A percentile compares a stretch with the other conserved stretches of the same genome.
These are phyloP conservation scores for Austrolebias charrua DNA, from an alignment of 2,797 vertebrate genomes.

Conservation along the genomic window DNA sequence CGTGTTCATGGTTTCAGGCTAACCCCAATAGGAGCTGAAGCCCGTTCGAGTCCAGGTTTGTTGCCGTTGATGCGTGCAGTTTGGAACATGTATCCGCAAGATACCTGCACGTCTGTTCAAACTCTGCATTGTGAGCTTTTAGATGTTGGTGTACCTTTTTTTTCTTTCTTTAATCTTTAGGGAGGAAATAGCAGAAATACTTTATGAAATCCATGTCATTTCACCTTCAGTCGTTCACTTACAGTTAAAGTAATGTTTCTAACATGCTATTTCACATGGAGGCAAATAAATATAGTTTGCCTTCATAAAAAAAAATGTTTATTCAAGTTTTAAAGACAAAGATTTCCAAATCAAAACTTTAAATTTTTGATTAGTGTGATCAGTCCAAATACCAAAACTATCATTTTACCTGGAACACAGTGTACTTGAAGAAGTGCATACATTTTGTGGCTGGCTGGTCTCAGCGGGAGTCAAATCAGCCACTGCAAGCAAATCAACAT, in stretches of 20 bases:
- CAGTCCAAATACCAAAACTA: slow-evolving; percentile 8
- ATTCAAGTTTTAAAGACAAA: background rate
- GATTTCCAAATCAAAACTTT: slow-evolving; percentile 1
- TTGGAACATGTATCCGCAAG: slow-evolving; percentile 15
- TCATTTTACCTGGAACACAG: slow-evolving; percentile 15
- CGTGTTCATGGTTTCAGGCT: slow-evolving; percentile 42
- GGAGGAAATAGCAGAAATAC: too few relatives aligned
- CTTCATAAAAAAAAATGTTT: too few relatives aligned
- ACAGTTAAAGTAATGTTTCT: too few relatives aligned
- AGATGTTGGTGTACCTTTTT: slow-evolving; percentile 1
- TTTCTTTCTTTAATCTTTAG: background rate
- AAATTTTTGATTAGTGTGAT: background rate
- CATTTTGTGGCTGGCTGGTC: slow-evolving; percentile 29
- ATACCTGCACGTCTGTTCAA: slow-evolving; percentile 40
- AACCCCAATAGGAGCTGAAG: slow-evolving; percentile 71
- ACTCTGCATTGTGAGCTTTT: slow-evolving; percentile 25
- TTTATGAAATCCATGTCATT: too few relatives aligned
- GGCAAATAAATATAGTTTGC: background rate
- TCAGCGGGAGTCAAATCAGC: slow-evolving; percentile 21
- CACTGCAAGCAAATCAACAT: slow-evolving; percentile 40
- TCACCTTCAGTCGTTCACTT: too few relatives aligned
- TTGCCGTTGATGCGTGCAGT: slow-evolving; percentile 37
- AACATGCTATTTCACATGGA: too few relatives aligned
- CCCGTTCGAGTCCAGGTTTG: slow-evolving; percentile 56
- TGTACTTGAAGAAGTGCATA: slow-evolving; percentile 18